A percentile compares a stretch with the other conserved stretches of the same genome.
These are phyloP conservation scores for Globicephala melas DNA, from an alignment of 2,113 vertebrate genomes.

Conservation along the genomic window DNA sequence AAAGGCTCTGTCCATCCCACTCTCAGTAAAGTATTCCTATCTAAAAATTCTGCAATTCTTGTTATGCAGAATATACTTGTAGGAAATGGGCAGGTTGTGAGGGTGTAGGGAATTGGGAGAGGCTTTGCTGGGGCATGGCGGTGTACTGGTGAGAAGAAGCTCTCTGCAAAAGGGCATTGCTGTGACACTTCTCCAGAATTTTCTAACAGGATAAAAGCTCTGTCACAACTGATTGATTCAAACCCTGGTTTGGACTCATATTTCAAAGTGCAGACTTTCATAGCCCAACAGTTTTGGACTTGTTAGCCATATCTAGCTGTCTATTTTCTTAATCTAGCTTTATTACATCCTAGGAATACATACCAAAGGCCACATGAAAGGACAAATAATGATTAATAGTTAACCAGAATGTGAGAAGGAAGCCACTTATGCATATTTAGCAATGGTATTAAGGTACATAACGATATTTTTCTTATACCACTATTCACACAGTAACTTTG, in stretches of 20 bases:
- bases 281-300: neutral
- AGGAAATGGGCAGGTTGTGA: neutral
- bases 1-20: neutral
- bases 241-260: conserved; percentile 6
- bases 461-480: neutral
- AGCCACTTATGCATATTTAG: neutral
- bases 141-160: neutral
- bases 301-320: neutral
- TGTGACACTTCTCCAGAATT: neutral
- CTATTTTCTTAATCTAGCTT: neutral
- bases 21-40: neutral
- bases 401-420: conserved; percentile 37
- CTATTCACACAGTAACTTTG: neutral
- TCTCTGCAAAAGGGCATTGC: neutral
- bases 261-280: neutral
- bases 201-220: neutral
- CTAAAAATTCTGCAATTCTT: neutral
- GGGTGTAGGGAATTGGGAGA: neutral
- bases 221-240: neutral
- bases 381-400: conserved; percentile 35
- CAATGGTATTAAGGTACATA: neutral
- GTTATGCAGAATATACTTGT: neutral
- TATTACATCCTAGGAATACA: neutral
- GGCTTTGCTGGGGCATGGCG: neutral
- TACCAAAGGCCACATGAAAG: conserved; percentile 4